A percentile compares a stretch with the other conserved stretches of the same genome.
Conservation (phyloP, 1,140 invertebrate species). For the Homalodisca vitripennis region DNA sequence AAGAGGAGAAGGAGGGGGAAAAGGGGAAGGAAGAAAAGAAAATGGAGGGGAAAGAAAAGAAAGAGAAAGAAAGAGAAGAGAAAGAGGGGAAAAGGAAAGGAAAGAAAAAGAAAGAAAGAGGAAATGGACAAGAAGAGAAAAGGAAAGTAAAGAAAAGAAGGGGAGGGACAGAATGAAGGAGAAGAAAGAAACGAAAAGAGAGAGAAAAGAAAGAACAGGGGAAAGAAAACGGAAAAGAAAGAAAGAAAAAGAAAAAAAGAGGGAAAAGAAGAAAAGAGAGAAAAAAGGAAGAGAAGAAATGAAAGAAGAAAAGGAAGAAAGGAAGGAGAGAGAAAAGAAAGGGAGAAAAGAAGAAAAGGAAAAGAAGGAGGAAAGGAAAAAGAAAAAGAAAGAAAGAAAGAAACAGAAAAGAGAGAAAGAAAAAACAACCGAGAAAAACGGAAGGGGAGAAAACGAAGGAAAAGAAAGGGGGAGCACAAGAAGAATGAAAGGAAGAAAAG, state of each 20-base stretch:
- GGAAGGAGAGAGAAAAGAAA: neutral
- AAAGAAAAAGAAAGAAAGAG: slow-evolving; percentile 28
- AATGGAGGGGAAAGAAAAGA: neutral
- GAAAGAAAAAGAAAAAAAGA: neutral
- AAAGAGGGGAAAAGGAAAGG: neutral
- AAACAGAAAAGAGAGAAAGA: neutral
- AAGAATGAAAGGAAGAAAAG: neutral
- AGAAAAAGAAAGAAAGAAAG: slow-evolving; percentile 8
- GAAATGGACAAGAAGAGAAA: slow-evolving; percentile 8
- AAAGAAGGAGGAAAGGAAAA: neutral
- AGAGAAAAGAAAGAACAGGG: neutral
- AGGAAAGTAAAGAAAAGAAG: neutral
- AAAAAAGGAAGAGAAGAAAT: neutral
- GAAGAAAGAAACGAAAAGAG: neutral
- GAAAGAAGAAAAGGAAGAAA: slow-evolving; percentile 3
- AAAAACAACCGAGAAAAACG: slow-evolving; percentile 1
- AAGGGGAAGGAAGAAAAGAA: neutral
- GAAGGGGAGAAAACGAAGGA: neutral
- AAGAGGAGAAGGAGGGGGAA: neutral
- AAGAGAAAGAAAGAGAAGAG: slow-evolving; percentile 18
- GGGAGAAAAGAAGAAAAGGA: neutral
- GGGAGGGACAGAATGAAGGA: neutral
- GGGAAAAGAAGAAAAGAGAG: slow-evolving; percentile 10
- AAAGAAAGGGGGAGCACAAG: slow-evolving; percentile 5
- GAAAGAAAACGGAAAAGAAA: neutral